Evolutionary conservation across 2,888 invertebrate genomes (phyloP), one percentile per base, ranked within the genome.

Genomic region (Sisyra nigra): DNA sequence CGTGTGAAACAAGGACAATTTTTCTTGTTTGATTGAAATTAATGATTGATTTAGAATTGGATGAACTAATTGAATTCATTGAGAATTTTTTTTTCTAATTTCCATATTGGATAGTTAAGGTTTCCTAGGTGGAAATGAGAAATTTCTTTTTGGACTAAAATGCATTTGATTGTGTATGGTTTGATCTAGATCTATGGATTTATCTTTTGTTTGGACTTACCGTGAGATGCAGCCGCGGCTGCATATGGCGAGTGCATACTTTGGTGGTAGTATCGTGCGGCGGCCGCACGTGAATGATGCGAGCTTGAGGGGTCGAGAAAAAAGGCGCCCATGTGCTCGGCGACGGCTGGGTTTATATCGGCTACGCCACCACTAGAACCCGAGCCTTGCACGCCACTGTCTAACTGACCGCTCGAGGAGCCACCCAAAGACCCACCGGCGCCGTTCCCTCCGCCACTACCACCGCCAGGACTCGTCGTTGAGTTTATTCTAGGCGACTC

Each of bases 221-320:
- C 65, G 47, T 65, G 65, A 47, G 58, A 58, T 37, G 61, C 59
- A 36, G 61, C 60, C 34, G 61, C 61, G 45, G 57, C 56, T 44
- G 62, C 64, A 49, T 66, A 66, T 13, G 64, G 62, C 47, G 63
- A 61, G 48, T 65, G 66, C 66, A 66, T 65, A 48, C 62, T 64
- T 53, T 65, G 66, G 50, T 66, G 65, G 53, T 65, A 65, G 49
- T 65, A 65, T 51, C 65, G 54, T 14, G 62, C 61, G 19, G 50
- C 49, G 15, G 62, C 63, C 48, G 63, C 52, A 45, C 63, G 64
- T 35, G 58, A 57, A 13, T 46, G 44, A 14, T 62, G 62, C 39
- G 62, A 60, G 19, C 43, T 40, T 5, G 43, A 43, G 3, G 63
- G 64, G 48, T 64, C 64, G 46, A 65, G 51, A 50, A 65, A 65